A percentile compares a stretch with the other conserved stretches of the same genome.
phyloP scores from a whole-genome alignment of 1,140 invertebrate species.

The Nebria ingens region DNA sequence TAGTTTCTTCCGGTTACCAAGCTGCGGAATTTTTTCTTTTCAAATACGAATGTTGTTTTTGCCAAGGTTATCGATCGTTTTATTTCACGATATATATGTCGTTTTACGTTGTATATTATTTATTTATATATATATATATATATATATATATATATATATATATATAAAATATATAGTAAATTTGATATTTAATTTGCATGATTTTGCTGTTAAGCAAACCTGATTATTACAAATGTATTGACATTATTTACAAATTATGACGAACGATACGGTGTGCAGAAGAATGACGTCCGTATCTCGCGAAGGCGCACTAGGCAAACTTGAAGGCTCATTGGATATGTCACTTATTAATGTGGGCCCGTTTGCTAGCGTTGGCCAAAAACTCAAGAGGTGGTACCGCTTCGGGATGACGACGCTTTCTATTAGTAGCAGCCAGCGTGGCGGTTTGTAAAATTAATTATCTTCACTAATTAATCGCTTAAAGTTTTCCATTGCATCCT shows the following conservation, averaged over 20 bases:
- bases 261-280: neutral
- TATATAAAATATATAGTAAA: too few species aligned
- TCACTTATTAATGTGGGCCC: conserved; percentile 1
- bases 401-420: neutral
- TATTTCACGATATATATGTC: neutral
- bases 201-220: too few species aligned
- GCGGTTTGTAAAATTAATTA: conserved; percentile 9
- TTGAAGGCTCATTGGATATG: too few species aligned
- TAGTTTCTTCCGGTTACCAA: neutral
- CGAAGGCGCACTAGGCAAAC: too few species aligned
- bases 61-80: neutral
- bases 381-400: neutral
- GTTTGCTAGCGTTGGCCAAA: neutral
- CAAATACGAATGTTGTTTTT: neutral
- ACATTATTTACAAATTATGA: too few species aligned
- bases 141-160: too few species aligned
- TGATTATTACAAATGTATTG: too few species aligned
- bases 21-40: neutral
- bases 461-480: conserved; percentile 4
- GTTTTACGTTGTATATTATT: too few species aligned
- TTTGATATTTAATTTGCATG: too few species aligned
- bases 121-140: too few species aligned
- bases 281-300: neutral
- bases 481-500: conserved; percentile 5
- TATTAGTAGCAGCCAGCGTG: neutral